These are phyloP conservation scores for Drosophila pectinifera DNA, from an alignment of 1,140 invertebrate species.

Conservation along the genomic window DNA sequence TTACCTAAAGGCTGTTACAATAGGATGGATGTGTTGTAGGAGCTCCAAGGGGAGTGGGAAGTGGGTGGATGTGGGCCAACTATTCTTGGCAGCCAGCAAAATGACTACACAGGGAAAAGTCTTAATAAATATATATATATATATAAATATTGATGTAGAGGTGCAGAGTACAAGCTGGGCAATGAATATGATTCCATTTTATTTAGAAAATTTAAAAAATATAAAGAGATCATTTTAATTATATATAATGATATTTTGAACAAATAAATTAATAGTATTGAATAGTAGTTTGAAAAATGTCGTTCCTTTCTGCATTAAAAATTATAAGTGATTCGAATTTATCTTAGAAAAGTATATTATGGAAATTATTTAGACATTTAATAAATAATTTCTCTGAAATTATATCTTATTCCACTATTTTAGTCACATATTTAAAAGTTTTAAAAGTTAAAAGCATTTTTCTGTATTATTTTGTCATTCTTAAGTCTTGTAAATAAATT, in stretches of 20 bases:
- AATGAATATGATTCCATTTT: neutral
- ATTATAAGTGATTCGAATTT: neutral
- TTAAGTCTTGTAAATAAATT: too few species aligned
- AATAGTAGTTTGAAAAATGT: too few species aligned
- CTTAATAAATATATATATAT: too few species aligned
- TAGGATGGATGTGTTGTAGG: slow-evolving; percentile 12
- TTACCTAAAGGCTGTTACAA: slow-evolving; percentile 58
- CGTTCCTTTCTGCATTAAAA: too few species aligned
- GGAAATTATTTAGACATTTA: too few species aligned
- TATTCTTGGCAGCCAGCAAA: slow-evolving; percentile 20
- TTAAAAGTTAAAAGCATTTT: neutral
- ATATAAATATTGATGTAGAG: neutral
- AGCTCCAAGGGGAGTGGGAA: neutral
- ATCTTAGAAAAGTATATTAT: neutral
- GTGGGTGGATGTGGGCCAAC: slow-evolving; percentile 16
- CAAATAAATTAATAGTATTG: too few species aligned
- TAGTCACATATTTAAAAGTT: neutral
- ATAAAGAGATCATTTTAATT: too few species aligned
- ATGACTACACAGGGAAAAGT: neutral
- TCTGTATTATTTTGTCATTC: too few species aligned
- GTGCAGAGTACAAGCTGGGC: too few species aligned
- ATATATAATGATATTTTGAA: too few species aligned
- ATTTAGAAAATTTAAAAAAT: neutral
- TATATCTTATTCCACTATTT: neutral
- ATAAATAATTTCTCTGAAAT: too few species aligned